phyloP scores from a whole-genome alignment of 2,113 vertebrate species.

The Hemibagrus wyckioides region DNA sequence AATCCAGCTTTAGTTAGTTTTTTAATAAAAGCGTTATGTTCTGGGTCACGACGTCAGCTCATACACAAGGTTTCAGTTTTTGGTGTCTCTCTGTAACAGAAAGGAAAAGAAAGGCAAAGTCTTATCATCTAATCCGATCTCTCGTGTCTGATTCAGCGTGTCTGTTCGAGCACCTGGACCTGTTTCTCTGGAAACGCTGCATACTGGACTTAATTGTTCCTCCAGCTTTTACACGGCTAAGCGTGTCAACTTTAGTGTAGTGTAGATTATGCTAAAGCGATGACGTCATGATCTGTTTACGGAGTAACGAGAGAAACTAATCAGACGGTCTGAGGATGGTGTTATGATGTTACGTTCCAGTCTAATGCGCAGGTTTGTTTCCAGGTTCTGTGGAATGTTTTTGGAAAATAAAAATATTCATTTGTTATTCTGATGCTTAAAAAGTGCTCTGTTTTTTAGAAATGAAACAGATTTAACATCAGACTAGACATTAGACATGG shows the following conservation, averaged over 20 bases:
- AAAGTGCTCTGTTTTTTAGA: too few species aligned
- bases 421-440: too few species aligned
- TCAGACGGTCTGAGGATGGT: too few species aligned
- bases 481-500: too few species aligned
- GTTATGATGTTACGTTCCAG: neutral
- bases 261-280: neutral
- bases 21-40: neutral
- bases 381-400: neutral
- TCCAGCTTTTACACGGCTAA: too few species aligned
- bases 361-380: neutral
- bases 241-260: too few species aligned
- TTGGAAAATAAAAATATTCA: too few species aligned
- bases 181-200: neutral
- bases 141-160: neutral
- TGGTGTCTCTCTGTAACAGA: too few species aligned
- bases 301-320: neutral
- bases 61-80: neutral
- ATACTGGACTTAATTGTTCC: neutral
- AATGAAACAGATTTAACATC: too few species aligned
- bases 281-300: neutral
- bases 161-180: neutral
- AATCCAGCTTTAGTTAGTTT: neutral
- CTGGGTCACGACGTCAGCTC: neutral
- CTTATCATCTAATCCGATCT: neutral
- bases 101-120: too few species aligned